phyloP scores from a whole-genome alignment of 2,888 invertebrate genomes.

The Stenolophus ochropezus region DNA sequence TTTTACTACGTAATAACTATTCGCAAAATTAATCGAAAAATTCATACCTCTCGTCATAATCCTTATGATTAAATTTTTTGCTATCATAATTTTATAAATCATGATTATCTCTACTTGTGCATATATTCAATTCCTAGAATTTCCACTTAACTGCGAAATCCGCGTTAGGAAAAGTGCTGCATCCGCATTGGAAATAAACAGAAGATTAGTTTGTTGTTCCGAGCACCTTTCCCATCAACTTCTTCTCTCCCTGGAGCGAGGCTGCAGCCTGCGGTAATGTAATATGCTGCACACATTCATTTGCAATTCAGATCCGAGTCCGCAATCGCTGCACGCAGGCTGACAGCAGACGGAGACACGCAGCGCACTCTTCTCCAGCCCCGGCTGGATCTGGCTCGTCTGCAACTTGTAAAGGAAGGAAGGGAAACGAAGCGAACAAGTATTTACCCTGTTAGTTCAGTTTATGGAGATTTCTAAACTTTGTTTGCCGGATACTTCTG shows the following conservation, averaged over 20 bases:
- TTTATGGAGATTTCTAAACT: constrained; percentile 33
- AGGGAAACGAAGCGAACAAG: constrained; percentile 9
- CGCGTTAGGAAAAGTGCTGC: not conserved
- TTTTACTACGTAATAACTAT: no score
- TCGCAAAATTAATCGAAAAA: no score
- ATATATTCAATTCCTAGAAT: no score
- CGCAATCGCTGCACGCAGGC: constrained; percentile 31
- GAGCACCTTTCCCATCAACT: constrained; percentile 28
- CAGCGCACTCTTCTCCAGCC: not conserved
- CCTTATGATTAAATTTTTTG: no score
- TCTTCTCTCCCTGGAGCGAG: constrained; percentile 31
- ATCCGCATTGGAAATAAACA: not conserved
- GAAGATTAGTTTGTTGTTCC: constrained; percentile 31
- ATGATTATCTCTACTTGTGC: no score
- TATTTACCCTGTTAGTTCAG: constrained; percentile 32
- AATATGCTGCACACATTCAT: constrained; percentile 45
- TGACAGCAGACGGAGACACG: constrained; percentile 5
- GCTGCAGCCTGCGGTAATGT: constrained; percentile 32
- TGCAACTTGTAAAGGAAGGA: constrained; percentile 14
- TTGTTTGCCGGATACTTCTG: constrained; percentile 28
- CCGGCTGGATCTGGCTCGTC: not conserved
- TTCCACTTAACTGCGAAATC: not conserved
- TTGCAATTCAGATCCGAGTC: constrained; percentile 38
- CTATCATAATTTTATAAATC: no score
- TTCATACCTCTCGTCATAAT: no score